These are phyloP conservation scores for Ailuropoda melanoleuca DNA, from an alignment of 2,113 vertebrate genomes.

Conservation along the genomic window DNA sequence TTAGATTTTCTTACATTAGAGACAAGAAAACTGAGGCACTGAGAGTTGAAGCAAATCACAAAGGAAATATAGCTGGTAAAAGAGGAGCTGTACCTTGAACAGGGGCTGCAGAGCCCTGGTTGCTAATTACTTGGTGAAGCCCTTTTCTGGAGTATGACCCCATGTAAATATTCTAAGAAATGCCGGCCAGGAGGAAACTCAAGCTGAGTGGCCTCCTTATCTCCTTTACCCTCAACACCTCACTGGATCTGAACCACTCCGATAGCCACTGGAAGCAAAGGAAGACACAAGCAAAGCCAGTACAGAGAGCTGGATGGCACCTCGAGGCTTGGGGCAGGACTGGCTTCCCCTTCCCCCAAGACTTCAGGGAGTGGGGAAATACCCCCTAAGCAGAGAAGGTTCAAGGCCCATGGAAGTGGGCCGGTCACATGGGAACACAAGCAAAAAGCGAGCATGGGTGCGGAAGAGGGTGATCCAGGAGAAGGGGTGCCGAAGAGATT, in stretches of 20 bases:
- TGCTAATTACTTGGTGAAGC: neutral
- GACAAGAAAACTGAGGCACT: neutral
- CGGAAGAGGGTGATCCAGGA: neutral
- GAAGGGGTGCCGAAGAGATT: neutral
- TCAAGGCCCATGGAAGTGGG: neutral
- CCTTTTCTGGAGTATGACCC: neutral
- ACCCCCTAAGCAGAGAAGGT: neutral
- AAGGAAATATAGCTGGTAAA: neutral
- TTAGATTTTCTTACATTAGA: too few relatives aligned
- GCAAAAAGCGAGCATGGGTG: neutral
- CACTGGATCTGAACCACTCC: neutral
- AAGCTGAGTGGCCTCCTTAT: neutral
- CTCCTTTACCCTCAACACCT: neutral
- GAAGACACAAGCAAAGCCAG: neutral
- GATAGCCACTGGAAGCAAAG: neutral
- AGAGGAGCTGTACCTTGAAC: neutral
- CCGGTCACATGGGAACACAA: neutral
- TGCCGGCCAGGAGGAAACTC: neutral
- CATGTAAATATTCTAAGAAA: neutral
- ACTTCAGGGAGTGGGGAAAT: neutral
- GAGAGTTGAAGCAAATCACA: neutral
- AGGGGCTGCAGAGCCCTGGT: neutral
- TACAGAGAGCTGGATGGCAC: neutral
- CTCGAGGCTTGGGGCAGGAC: neutral
- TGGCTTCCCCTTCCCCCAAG: fast-evolving